A percentile compares a stretch with the other conserved stretches of the same genome.
These are phyloP conservation scores for Carduelis carduelis DNA, from an alignment of 2,797 vertebrate genomes.

Conservation along the genomic window DNA sequence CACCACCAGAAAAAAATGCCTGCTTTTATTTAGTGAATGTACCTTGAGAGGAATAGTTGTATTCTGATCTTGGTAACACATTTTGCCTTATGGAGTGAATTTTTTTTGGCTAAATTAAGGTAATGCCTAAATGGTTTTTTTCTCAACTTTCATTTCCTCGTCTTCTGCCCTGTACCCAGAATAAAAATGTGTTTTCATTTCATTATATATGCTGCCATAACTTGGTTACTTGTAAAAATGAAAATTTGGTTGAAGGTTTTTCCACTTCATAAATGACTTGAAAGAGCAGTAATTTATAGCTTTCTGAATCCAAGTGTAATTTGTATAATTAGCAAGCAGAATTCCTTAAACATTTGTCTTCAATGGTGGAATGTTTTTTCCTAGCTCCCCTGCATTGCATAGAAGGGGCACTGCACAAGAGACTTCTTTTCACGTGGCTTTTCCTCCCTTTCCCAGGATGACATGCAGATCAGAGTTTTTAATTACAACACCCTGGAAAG, in stretches of 20 bases:
- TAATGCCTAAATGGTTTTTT: not conserved
- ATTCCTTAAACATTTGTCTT: not conserved
- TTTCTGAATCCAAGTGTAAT: not conserved
- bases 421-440: not conserved
- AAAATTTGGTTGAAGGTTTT: not conserved
- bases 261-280: not conserved
- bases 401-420: not conserved
- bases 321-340: not conserved
- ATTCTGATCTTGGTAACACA: not conserved
- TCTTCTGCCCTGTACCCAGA: not conserved
- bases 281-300: not conserved
- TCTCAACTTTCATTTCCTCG: not conserved
- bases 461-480: slow-evolving; percentile 98
- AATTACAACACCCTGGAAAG: slow-evolving; percentile 98
- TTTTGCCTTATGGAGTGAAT: not conserved
- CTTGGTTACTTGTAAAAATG: not conserved
- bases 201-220: not conserved
- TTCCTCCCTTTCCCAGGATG: slow-evolving; percentile 80
- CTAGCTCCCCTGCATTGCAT: not conserved
- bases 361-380: not conserved
- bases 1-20: not conserved
- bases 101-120: not conserved
- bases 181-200: not conserved
- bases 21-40: not conserved
- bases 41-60: not conserved